Evolutionary conservation across 2,113 vertebrate species (phyloP).

Genomic region (Entelurus aequoreus): DNA sequence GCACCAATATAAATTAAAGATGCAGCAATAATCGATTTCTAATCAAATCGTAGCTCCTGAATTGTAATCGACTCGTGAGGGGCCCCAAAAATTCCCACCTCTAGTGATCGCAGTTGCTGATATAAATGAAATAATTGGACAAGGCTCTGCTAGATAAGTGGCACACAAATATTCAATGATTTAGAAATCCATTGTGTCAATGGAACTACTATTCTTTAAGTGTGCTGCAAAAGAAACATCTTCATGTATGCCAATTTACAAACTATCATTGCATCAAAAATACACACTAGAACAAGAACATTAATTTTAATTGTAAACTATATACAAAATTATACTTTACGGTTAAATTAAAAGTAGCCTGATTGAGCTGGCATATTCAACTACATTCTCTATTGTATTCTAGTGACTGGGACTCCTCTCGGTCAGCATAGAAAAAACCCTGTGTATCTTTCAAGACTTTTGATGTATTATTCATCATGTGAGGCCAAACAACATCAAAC

Average conservation of each 20-base stretch:
- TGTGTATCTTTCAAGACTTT: slow-evolving; percentile 35
- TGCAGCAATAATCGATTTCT: too few species aligned
- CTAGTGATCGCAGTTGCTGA: slow-evolving; percentile 17
- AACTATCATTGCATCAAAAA: too few species aligned
- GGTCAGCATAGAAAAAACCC: slow-evolving; percentile 16
- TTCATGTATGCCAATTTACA: too few species aligned
- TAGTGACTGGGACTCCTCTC: slow-evolving; percentile 25
- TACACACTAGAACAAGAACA: too few species aligned
- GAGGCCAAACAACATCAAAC: slow-evolving; percentile 27
- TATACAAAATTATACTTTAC: background rate
- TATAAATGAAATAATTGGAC: slow-evolving; percentile 27
- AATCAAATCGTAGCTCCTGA: too few species aligned
- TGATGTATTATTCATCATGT: slow-evolving; percentile 52
- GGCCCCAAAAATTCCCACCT: too few species aligned
- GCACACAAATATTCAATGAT: background rate
- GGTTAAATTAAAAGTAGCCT: background rate
- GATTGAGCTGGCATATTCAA: background rate
- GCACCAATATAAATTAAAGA: too few species aligned
- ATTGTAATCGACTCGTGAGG: too few species aligned
- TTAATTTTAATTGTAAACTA: too few species aligned
- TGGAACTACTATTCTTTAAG: too few species aligned
- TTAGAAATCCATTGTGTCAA: too few species aligned
- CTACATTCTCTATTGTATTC: slow-evolving; percentile 1
- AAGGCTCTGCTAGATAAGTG: background rate
- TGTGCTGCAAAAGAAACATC: too few species aligned